Evolutionary conservation across 2,888 invertebrate species (phyloP).

Genomic region (Trissoscelio sp.): DNA sequence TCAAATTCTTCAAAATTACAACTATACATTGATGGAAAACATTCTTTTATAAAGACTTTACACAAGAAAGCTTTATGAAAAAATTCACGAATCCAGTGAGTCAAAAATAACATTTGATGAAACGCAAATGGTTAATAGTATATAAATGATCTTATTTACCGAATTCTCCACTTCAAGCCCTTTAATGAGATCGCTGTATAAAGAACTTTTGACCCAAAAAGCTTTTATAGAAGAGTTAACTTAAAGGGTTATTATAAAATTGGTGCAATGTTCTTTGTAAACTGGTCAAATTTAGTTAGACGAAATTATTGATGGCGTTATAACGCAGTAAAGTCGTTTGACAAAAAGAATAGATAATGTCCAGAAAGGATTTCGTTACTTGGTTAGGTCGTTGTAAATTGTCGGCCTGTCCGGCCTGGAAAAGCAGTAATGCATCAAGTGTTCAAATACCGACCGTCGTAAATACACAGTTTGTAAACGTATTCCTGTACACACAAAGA

Average conservation of each 20-base stretch:
- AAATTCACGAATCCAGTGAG: too few species aligned
- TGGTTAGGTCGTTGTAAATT: conserved; percentile 57
- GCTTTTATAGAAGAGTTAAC: too few species aligned
- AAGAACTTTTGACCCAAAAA: too few species aligned
- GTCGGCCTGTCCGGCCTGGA: conserved; percentile 58
- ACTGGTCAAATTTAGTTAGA: neutral
- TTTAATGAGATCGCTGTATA: too few species aligned
- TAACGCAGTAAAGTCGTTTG: conserved; percentile 33
- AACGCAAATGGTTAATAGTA: too few species aligned
- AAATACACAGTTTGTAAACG: conserved; percentile 67
- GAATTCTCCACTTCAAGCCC: too few species aligned
- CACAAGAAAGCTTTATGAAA: too few species aligned
- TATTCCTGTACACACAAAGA: conserved; percentile 60
- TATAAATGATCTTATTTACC: too few species aligned
- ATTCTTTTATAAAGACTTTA: too few species aligned
- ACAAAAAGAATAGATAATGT: conserved; percentile 63
- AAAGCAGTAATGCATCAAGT: conserved; percentile 67
- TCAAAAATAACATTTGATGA: too few species aligned
- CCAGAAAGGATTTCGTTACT: conserved; percentile 52
- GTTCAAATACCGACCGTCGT: conserved; percentile 67
- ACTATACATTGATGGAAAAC: too few species aligned
- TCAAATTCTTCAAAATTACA: too few species aligned
- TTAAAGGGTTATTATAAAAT: neutral
- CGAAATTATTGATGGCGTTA: conserved; percentile 31
- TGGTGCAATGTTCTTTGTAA: neutral